Conservation (phyloP, 1,140 invertebrate species). For the Microplitis demolitor region DNA sequence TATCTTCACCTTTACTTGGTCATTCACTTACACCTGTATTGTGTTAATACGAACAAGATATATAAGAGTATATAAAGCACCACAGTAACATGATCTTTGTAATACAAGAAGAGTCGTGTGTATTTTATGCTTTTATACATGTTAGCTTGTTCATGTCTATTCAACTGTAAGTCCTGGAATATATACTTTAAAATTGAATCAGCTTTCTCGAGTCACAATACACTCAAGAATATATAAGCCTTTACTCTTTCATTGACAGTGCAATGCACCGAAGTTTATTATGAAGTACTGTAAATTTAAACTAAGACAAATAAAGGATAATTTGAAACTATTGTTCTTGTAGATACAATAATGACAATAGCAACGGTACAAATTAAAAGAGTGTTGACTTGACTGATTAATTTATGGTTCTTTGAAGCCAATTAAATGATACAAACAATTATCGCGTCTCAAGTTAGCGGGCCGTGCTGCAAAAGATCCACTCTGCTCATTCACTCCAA, state of each 20-base stretch:
- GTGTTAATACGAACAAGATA: background rate
- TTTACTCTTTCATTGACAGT: background rate
- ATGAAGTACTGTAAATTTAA: too few relatives aligned
- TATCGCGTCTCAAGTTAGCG: too few relatives aligned
- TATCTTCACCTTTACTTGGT: background rate
- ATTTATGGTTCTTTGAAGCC: too few relatives aligned
- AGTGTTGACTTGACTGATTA: too few relatives aligned
- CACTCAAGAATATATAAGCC: background rate
- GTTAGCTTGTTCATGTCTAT: background rate
- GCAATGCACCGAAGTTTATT: too few relatives aligned
- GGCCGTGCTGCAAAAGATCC: too few relatives aligned
- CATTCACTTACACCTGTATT: background rate
- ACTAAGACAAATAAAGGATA: too few relatives aligned
- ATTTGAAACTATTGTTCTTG: too few relatives aligned
- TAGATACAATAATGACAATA: too few relatives aligned
- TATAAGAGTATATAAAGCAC: background rate
- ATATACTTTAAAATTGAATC: background rate
- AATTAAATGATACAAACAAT: too few relatives aligned
- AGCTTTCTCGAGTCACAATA: background rate
- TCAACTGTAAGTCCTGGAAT: constrained; percentile 2
- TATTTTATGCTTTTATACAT: background rate
- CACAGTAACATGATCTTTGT: background rate
- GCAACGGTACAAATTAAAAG: too few relatives aligned
- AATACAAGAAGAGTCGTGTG: constrained; percentile 1
- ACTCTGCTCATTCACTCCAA: too few relatives aligned